Conservation (phyloP, 1,140 invertebrate genomes). For the Ostrea edulis region DNA sequence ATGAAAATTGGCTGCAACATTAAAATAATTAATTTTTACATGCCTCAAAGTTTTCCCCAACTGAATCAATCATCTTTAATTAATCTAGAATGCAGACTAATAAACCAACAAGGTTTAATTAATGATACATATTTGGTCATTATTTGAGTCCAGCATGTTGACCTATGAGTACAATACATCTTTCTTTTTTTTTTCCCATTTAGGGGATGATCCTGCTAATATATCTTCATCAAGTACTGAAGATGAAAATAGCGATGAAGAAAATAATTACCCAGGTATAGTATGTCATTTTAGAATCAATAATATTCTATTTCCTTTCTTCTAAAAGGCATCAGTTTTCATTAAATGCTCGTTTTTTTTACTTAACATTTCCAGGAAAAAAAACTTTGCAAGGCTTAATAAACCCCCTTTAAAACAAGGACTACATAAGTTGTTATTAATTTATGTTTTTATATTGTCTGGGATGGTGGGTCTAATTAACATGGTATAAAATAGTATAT, state of each 20-base stretch:
- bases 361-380: constrained; percentile 14
- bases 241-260: constrained; percentile 68
- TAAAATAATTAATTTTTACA: no score
- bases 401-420: constrained; percentile 9
- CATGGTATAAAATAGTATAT: constrained; percentile 10
- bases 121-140: neutral
- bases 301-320: constrained; percentile 9
- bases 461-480: neutral
- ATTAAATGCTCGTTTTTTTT: constrained; percentile 12
- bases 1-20: no score
- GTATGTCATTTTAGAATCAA: constrained; percentile 7
- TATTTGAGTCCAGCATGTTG: constrained; percentile 1
- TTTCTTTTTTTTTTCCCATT: neutral
- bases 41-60: neutral
- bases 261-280: constrained; percentile 43
- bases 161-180: neutral
- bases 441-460: constrained; percentile 17
- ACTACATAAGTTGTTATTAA: constrained; percentile 2
- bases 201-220: constrained; percentile 72
- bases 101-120: neutral
- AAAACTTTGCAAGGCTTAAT: neutral
- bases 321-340: neutral
- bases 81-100: neutral
- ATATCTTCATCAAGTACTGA: constrained; percentile 77
- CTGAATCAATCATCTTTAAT: neutral